Evolutionary conservation across 2,888 invertebrate genomes (phyloP), one percentile per base, ranked within the genome.

Genomic region (Nemapogon koenigi): DNA sequence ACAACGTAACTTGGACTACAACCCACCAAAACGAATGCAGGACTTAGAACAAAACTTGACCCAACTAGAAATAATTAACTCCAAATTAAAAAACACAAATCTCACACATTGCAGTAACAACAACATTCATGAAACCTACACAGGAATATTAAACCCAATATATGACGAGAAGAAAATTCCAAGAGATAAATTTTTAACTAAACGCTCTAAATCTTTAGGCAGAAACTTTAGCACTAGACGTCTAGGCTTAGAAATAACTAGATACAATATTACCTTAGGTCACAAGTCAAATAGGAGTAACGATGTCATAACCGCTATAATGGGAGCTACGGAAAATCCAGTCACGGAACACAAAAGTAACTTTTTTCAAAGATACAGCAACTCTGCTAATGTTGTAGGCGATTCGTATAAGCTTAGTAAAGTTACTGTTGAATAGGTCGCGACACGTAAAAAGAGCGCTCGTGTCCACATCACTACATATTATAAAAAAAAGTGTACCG

Each of bases 61-160:
- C 2, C 47, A 56, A 4, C 41, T 55, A 10, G 56, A 57, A 31
- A 29, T 49, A 1, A 46, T 44, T 30, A 41, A 36, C 31, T 29
- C 37, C 3, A 47, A 47, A 29, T 45, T 45, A 11, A 36, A 25
- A 10, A n/a, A n/a, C 8, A 35, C 30, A 33, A 42, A 25, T 30
- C 16, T 32, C 6, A 6, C 16, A 16, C 22, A 16, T 10, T 15
- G 17, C 4, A 35, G 25, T 35, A 42, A 18, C 33, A 29, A 17
- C 35, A 19, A 26, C 7, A 29, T 41, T 4, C 25, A 29, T 47
- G 49, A 50, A 16, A 43, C 46, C 1, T 73, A 60, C 47, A 75
- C 73, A 0, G 78, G 78, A 2, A 64, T 78, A 10, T 66, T 75
- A 25, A 78, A 73, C 48, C 76, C 78, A 0, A 53, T 72, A 11